Conservation (phyloP, 92 coral and sea anemone species). For the Umimayanthus kanabou region DNA sequence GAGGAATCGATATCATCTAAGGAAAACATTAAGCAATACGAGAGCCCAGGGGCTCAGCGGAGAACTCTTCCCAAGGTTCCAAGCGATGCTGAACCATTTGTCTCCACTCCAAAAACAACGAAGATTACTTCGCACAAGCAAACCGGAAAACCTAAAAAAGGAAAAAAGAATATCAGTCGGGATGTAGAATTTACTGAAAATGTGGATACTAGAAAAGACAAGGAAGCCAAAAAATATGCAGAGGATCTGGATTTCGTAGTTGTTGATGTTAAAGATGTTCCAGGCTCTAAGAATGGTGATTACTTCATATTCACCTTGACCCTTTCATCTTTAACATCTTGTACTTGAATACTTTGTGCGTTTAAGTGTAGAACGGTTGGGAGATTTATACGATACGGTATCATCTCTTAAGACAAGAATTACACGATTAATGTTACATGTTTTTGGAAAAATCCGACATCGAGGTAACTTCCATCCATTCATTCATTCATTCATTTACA, state of each 20-base stretch:
- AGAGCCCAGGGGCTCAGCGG: constrained; percentile 66
- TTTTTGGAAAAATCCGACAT: not conserved
- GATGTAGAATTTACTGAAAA: constrained; percentile 10
- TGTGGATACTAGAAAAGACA: constrained; percentile 21
- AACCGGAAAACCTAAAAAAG: constrained; percentile 62
- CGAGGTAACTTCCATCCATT: not conserved
- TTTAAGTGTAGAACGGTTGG: not conserved
- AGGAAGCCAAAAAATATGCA: constrained; percentile 43
- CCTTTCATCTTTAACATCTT: not conserved
- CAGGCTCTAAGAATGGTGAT: constrained; percentile 57
- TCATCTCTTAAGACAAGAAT: too few species aligned
- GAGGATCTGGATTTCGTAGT: constrained; percentile 71
- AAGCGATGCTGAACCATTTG: constrained; percentile 62
- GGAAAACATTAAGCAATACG: not conserved
- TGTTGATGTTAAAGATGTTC: constrained; percentile 56
- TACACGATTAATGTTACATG: too few species aligned
- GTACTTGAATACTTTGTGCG: too few species aligned
- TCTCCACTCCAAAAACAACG: constrained; percentile 80
- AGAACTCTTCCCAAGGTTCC: constrained; percentile 76
- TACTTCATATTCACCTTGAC: not conserved
- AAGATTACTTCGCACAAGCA: constrained; percentile 64
- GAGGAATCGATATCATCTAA: constrained; percentile 11
- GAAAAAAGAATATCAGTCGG: constrained; percentile 35
- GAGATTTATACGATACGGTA: not conserved
- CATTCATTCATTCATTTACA: too few species aligned